Evolutionary conservation across 1,140 invertebrate genomes (phyloP).

Genomic region (Chironomus striatipennis): DNA sequence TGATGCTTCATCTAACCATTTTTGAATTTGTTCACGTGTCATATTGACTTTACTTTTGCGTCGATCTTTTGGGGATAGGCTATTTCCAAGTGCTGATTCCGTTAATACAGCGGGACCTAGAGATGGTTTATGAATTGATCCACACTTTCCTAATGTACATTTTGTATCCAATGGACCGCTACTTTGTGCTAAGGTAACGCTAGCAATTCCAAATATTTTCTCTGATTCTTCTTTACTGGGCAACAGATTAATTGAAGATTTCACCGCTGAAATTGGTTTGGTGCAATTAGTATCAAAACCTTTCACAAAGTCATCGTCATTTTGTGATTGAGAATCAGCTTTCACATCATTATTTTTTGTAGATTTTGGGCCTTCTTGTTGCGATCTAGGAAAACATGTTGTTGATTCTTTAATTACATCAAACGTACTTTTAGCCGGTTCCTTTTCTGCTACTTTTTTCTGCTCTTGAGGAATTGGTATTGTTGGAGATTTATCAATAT

Average conservation of each 20-base stretch:
- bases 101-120: slow-evolving; percentile 39
- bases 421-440: neutral
- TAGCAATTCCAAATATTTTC: slow-evolving; percentile 42
- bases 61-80: slow-evolving; percentile 37
- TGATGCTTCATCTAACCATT: slow-evolving; percentile 58
- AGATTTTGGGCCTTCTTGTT: neutral
- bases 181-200: slow-evolving; percentile 39
- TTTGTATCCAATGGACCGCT: slow-evolving; percentile 40
- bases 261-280: neutral
- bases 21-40: slow-evolving; percentile 62
- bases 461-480: neutral
- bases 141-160: slow-evolving; percentile 39
- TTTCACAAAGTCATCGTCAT: slow-evolving; percentile 8
- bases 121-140: slow-evolving; percentile 39
- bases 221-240: slow-evolving; percentile 41
- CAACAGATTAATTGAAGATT: slow-evolving; percentile 33
- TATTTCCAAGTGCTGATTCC: slow-evolving; percentile 37
- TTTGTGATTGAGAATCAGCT: neutral
- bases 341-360: neutral
- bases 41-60: slow-evolving; percentile 60
- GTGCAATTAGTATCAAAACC: neutral
- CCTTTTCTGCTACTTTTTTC: neutral
- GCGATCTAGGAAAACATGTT: neutral
- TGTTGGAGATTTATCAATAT: neutral
- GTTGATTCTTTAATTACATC: neutral